These are phyloP conservation scores for Danio tinwini DNA, from an alignment of 2,797 vertebrate species.

Conservation along the genomic window DNA sequence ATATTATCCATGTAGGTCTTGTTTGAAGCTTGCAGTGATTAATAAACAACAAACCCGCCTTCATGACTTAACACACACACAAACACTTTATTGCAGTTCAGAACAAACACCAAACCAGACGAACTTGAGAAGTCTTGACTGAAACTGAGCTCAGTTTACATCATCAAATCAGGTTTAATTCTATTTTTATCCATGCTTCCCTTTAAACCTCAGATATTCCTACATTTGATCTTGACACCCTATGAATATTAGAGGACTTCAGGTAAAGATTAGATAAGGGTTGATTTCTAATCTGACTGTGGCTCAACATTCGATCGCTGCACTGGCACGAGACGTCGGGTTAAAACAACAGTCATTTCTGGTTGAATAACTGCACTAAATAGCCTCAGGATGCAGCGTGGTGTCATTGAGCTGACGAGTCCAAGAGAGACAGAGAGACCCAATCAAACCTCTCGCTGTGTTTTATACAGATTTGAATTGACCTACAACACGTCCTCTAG, in stretches of 20 bases:
- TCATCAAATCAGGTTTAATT: neutral
- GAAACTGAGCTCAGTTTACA: neutral
- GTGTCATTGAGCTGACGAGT: constrained; percentile 21
- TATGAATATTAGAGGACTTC: constrained; percentile 24
- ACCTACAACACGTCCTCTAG: constrained; percentile 46
- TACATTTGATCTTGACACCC: constrained; percentile 3
- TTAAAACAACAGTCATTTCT: constrained; percentile 33
- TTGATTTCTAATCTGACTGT: constrained; percentile 27
- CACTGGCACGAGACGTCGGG: neutral
- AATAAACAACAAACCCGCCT: no score
- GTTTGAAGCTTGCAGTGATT: no score
- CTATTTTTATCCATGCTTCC: neutral
- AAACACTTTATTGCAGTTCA: neutral
- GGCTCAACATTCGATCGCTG: constrained; percentile 17
- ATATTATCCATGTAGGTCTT: no score
- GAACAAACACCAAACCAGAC: neutral
- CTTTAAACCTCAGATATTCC: constrained; percentile 4
- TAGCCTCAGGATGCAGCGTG: constrained; percentile 15
- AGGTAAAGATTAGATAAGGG: constrained; percentile 43
- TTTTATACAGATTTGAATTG: constrained; percentile 41
- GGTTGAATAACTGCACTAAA: constrained; percentile 20
- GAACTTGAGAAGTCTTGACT: neutral
- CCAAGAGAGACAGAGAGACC: constrained; percentile 17
- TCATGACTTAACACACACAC: no score
- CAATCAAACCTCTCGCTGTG: neutral